These are phyloP conservation scores for Cinclus cinclus DNA, from an alignment of 2,113 vertebrate species.

Conservation along the genomic window DNA sequence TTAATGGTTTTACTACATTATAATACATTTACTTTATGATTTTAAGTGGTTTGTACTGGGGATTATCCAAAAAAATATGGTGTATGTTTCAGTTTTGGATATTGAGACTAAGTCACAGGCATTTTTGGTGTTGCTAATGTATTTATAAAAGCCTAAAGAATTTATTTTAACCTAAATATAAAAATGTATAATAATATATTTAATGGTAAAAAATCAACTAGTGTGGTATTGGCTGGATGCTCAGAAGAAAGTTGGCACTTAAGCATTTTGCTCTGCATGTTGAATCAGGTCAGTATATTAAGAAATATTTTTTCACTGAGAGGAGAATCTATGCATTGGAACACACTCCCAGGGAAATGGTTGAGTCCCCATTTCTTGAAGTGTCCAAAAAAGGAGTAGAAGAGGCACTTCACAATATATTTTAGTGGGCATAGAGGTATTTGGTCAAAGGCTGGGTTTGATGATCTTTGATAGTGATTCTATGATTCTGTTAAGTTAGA, in stretches of 20 bases:
- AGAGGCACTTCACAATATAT: not conserved
- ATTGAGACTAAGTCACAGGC: not conserved
- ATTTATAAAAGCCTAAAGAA: not conserved
- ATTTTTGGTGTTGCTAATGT: not conserved
- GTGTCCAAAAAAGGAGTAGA: not conserved
- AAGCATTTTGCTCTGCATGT: not conserved
- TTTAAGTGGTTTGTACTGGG: not conserved
- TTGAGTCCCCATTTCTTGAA: not conserved
- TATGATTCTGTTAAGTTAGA: not conserved
- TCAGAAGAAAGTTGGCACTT: not conserved
- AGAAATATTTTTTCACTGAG: not conserved
- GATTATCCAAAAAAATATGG: not conserved
- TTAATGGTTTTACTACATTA: not conserved
- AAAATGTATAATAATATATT: not conserved
- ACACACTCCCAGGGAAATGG: not conserved
- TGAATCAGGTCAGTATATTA: not conserved
- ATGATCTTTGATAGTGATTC: not conserved
- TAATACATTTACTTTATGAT: not conserved
- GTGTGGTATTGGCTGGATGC: not conserved
- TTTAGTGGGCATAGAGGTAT: not conserved
- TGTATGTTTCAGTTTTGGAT: not conserved
- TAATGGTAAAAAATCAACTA: not conserved
- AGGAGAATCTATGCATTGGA: not conserved
- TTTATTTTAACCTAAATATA: not conserved
- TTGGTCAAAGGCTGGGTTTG: not conserved